phyloP scores from a whole-genome alignment of 2,797 vertebrate species.

The Vespertilio murinus region DNA sequence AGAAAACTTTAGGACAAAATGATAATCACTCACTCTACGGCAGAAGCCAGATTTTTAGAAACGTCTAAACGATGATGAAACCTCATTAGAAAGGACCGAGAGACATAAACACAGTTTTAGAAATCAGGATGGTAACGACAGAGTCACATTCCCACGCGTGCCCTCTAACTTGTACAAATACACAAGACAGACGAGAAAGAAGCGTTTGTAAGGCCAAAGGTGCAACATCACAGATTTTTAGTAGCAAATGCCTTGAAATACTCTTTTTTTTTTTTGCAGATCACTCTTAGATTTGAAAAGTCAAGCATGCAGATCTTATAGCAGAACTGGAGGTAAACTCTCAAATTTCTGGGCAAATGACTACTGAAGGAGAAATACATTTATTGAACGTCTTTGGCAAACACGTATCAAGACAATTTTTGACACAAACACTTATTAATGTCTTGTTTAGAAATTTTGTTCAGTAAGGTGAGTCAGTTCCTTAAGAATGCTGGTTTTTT shows the following conservation, averaged over 20 bases:
- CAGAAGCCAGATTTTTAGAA: slow-evolving; percentile 68
- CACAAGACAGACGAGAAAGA: slow-evolving; percentile 78
- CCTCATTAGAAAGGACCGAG: slow-evolving; percentile 24
- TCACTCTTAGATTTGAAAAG: slow-evolving; percentile 81
- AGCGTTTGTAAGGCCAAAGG: slow-evolving; percentile 91
- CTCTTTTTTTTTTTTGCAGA: slow-evolving; percentile 80
- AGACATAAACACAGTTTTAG: slow-evolving; percentile 40
- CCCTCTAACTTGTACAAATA: slow-evolving; percentile 56
- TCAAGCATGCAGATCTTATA: slow-evolving; percentile 85
- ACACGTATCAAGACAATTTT: slow-evolving; percentile 82
- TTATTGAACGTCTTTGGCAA: slow-evolving; percentile 92
- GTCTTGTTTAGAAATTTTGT: slow-evolving; percentile 77
- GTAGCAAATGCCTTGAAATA: slow-evolving; percentile 88
- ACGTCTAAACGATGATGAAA: slow-evolving; percentile 32
- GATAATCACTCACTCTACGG: slow-evolving; percentile 58
- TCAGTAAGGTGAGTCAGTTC: slow-evolving; percentile 76
- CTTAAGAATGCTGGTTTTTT: slow-evolving; percentile 72
- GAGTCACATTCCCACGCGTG: slow-evolving; percentile 67
- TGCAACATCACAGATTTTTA: slow-evolving; percentile 85
- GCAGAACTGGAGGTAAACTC: slow-evolving; percentile 75
- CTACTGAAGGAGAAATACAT: slow-evolving; percentile 76
- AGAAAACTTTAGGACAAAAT: slow-evolving; percentile 67
- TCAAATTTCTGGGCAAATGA: slow-evolving; percentile 75
- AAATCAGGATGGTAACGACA: slow-evolving; percentile 45
- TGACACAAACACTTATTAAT: slow-evolving; percentile 82